These are phyloP conservation scores for Eupithecia exiguata DNA, from an alignment of 2,888 invertebrate genomes.

Conservation along the genomic window DNA sequence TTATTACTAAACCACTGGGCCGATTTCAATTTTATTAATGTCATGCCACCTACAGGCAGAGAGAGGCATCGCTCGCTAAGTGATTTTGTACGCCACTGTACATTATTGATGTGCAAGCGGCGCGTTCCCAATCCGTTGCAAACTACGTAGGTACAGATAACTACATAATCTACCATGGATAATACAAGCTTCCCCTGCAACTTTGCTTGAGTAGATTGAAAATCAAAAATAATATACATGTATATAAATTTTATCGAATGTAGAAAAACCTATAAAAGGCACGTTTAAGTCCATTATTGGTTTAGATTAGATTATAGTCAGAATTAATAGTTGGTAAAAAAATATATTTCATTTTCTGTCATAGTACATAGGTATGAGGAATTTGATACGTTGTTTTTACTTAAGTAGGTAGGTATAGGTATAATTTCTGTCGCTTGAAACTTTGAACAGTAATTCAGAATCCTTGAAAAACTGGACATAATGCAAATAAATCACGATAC, in stretches of 20 bases:
- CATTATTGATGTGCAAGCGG: conserved; percentile 73
- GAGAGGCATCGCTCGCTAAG: conserved; percentile 60
- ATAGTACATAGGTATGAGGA: too few relatives aligned
- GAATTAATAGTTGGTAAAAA: neutral
- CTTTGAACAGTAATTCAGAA: neutral
- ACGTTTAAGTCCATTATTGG: too few relatives aligned
- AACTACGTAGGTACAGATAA: conserved; percentile 14
- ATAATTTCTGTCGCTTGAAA: neutral
- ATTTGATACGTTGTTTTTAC: too few relatives aligned
- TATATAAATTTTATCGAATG: neutral
- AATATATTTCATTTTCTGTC: too few relatives aligned
- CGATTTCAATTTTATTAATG: too few relatives aligned
- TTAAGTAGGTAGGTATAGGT: too few relatives aligned
- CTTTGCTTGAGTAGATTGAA: neutral
- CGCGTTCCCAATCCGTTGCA: conserved; percentile 48
- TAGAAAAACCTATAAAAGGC: neutral
- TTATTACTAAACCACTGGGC: too few relatives aligned
- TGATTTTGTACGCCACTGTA: conserved; percentile 74
- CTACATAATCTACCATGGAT: neutral
- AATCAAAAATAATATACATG: neutral
- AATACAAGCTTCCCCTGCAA: neutral
- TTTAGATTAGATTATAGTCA: neutral
- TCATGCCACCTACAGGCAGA: conserved; percentile 8
- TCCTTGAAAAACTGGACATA: neutral
- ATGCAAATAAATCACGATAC: neutral